A percentile compares a stretch with the other conserved stretches of the same genome.
phyloP scores from a whole-genome alignment of 1,140 invertebrate genomes.

The Drosophila truncata region DNA sequence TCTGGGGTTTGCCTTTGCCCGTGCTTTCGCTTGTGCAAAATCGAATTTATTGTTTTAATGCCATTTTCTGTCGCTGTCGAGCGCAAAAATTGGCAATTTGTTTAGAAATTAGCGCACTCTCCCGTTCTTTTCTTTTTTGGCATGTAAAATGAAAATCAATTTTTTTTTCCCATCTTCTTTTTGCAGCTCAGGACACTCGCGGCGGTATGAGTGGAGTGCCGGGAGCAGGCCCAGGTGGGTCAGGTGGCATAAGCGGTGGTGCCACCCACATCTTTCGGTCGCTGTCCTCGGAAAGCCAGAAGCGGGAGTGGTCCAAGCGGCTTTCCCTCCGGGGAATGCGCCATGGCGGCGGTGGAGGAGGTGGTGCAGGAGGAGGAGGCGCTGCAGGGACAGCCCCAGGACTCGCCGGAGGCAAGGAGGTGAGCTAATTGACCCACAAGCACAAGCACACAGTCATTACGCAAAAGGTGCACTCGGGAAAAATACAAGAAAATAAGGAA shows the following conservation, averaged over 20 bases:
- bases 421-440: slow-evolving; percentile 55
- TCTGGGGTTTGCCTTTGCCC: slow-evolving; percentile 32
- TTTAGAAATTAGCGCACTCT: slow-evolving; percentile 80
- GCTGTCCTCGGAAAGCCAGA: slow-evolving; percentile 86
- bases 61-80: slow-evolving; percentile 74
- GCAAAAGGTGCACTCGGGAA: slow-evolving; percentile 6
- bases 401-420: slow-evolving; percentile 72
- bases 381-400: slow-evolving; percentile 19
- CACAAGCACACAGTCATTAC: slow-evolving; percentile 36
- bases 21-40: slow-evolving; percentile 59
- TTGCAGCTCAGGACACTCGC: slow-evolving; percentile 34
- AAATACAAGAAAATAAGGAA: neutral
- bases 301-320: slow-evolving; percentile 87
- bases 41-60: slow-evolving; percentile 84
- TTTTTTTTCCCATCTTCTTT: slow-evolving; percentile 31
- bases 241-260: slow-evolving; percentile 23
- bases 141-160: slow-evolving; percentile 80
- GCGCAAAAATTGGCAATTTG: slow-evolving; percentile 80
- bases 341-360: slow-evolving; percentile 59
- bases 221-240: slow-evolving; percentile 44
- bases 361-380: neutral
- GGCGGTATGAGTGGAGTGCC: slow-evolving; percentile 20
- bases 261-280: slow-evolving; percentile 82
- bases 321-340: slow-evolving; percentile 87
- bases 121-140: slow-evolving; percentile 35